These are phyloP conservation scores for Therioaphis trifolii DNA, from an alignment of 2,888 invertebrate species.

Conservation along the genomic window DNA sequence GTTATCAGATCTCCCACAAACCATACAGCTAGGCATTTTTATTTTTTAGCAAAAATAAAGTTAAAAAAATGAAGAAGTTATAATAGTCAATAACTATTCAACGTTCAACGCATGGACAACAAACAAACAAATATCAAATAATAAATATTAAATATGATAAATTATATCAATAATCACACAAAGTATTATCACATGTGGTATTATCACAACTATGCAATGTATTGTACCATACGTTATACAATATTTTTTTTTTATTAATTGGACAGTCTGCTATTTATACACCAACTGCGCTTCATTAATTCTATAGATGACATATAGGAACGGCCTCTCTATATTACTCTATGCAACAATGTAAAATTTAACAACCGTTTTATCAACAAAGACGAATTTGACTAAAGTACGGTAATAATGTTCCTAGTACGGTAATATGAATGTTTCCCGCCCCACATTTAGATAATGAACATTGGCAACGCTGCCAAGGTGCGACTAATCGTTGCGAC, in stretches of 20 bases:
- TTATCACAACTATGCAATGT: not conserved
- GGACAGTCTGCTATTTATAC: not conserved
- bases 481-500: too few relatives aligned
- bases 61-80: not conserved
- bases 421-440: too few relatives aligned
- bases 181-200: too few relatives aligned
- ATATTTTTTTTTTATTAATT: not conserved
- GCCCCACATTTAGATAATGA: too few relatives aligned
- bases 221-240: not conserved
- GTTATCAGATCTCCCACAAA: not conserved
- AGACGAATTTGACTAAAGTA: too few relatives aligned
- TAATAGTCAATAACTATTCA: not conserved
- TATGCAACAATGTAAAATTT: too few relatives aligned
- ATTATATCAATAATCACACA: not conserved
- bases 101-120: not conserved
- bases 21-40: constrained; percentile 9
- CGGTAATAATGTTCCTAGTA: too few relatives aligned
- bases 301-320: not conserved
- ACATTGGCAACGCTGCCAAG: too few relatives aligned
- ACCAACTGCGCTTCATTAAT: not conserved
- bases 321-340: not conserved
- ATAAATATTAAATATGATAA: not conserved
- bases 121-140: not conserved
- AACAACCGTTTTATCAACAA: too few relatives aligned
- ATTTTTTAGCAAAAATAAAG: not conserved